Base-by-base conservation (phyloP, 2,888 invertebrate genomes). In the Catocala sponsa region DNA sequence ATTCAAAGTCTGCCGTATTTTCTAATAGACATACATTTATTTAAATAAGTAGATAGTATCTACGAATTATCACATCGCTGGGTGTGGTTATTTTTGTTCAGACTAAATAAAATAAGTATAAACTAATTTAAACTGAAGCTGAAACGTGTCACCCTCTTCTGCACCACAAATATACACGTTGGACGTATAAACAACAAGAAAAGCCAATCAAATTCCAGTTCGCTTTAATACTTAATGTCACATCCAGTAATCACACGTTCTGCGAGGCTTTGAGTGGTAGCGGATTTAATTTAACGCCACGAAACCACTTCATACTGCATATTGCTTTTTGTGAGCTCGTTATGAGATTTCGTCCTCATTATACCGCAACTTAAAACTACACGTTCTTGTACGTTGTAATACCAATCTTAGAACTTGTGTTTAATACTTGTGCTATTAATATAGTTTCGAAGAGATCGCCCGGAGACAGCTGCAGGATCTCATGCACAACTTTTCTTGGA, bases 211-310 rank as follows among this genome's bases (percentile, higher is more conserved):
- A 38, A 38, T 38, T 9, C 35, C 35, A 38, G 35, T 7, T 7
- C 35, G 35, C 2, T 38, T 38, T 7, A 38, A 38, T 6, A 38
- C 35, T 38, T 4, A 25, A 38, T 52, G 44, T 15, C 55, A 41
- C 41, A 35, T 47, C 47, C 11, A 38, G 44, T 12, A 35, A 4
- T 13, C 1, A 15, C 15, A 38, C 35, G 46, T 47, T 35, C 44
- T 15, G 15, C 47, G 47, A 7, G 46, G 1, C 9, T 12, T 15
- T 9, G 32, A 55, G 13, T 47, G 55, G 11, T 41, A 25, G 47
- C 13, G 41, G 48, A 48, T 48, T 47, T 55, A 55, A 55, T 55
- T 47, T 48, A 55, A 48, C 44, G 55, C 47, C 41, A 47, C n/a
- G n/a, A 41, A 47, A 9, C 32, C 33, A 44, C 6, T 44, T n/a